Evolutionary conservation across 2,797 vertebrate genomes (phyloP), one percentile per base, ranked within the genome.

Genomic region (Pelochelys cantorii): DNA sequence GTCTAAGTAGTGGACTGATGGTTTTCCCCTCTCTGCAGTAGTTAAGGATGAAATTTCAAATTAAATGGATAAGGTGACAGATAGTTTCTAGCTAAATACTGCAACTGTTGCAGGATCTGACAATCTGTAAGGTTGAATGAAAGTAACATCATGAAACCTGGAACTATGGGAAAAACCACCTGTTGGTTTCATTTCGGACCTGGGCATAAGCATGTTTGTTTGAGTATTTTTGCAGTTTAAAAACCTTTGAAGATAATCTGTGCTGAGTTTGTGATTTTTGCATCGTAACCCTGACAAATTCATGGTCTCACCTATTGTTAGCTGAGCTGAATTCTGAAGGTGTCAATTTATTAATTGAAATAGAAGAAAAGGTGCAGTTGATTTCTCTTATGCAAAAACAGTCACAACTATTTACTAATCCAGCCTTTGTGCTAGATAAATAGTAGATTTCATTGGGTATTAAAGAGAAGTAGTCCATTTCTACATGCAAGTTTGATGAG

Each of bases 181-280:
- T 18, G 2, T 31, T 84, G 74, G 68, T 71, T 91, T 79, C 93
- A 84, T 85, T 84, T 81, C 29, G 53, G 42, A 55, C 81, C 31
- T 88, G 90, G 86, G 83, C 37, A 22, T 86, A 71, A 93, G 95
- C 95, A 91, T 56, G 74, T 90, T 81, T 87, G 75, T 83, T 78
- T 77, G 92, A 62, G 56, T 65, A 65, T 31, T 81, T 85, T 80
- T 56, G 75, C 75, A 34, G 54, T 22, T 65, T 59, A 62, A 48
- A 56, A 48, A 52, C n/a, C 17, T 87, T 87, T 75, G 57, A 56
- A 75, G 34, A 34, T 56, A 75, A 55, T 42, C 55, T 74, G 52
- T 79, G 31, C 65, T 48, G 42, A 77, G 34, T 81, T 81, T 86
- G 55, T 84, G 74, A 56, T 48, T 81, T 77, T 81, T 52, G 27